Evolutionary conservation across 2,888 invertebrate species (phyloP), one percentile per base, ranked within the genome.

Genomic region (Neoaliturus tenellus): DNA sequence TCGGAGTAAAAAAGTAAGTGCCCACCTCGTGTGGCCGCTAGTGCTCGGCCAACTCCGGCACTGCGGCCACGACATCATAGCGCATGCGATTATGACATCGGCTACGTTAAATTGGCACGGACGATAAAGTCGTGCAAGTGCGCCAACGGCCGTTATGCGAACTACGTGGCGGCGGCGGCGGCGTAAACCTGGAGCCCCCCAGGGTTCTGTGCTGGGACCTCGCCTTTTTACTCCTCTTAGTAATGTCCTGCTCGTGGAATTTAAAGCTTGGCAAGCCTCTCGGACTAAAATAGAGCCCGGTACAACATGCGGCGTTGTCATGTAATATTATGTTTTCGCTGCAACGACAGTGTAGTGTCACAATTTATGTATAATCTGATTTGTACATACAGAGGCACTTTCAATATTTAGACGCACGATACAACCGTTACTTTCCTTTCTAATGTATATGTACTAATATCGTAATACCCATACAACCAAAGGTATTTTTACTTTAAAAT

Each of bases 11-110:
- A 39, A 39, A 39, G 5, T 12, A 39, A 39, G 39, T 5, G 39
- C 39, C 39, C 39, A 39, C 6, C 39, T 5, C 39, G 39, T 39
- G 39, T 39, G 39, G 35, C 4, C 35, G 35, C 35, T 4, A 35
- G 6, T 35, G 35, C 35, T 6, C 35, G 6, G 35, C 35, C 35
- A 35, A 35, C 35, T 35, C 35, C 4, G 6, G 12, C 1, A 14
- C 44, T 14, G 5, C 14, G 10, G 51, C 51, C 10, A 23, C 51
- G 23, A 23, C 20, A 2, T 23, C 23, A 51, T 39, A 39, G 6
- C 5, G 51, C 51, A 51, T 51, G n/a, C 69, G 39, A 69, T 69
- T 69, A 69, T 69, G 69, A 69, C 69, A 69, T 69, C 39, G 69
- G 20, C 67, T 33, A 33, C 67, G 25, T 67, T 67, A 31, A 55